These are phyloP conservation scores for Actenoides hombroni DNA, from an alignment of 2,113 vertebrate genomes.

Conservation along the genomic window DNA sequence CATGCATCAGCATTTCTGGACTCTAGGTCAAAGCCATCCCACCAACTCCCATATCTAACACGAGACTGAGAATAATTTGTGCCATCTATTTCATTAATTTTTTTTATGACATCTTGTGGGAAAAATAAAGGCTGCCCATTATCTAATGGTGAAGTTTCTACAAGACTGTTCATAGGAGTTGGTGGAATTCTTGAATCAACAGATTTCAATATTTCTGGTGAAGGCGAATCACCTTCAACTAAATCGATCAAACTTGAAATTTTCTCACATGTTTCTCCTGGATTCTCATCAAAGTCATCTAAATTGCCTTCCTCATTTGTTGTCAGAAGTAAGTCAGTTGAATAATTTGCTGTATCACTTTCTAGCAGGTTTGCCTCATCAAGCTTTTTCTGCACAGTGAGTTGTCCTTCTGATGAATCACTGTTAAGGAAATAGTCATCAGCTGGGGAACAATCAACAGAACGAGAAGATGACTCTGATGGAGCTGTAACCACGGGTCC, in stretches of 20 bases:
- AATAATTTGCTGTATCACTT: conserved; percentile 71
- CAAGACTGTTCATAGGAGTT: conserved; percentile 88
- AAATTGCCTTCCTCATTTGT: conserved; percentile 74
- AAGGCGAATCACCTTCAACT: conserved; percentile 61
- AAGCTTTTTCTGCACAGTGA: conserved; percentile 59
- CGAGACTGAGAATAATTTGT: conserved; percentile 74
- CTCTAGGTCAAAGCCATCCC: conserved; percentile 85
- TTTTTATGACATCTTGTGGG: conserved; percentile 81
- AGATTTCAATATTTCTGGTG: conserved; percentile 64
- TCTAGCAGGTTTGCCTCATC: conserved; percentile 39
- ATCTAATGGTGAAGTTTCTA: conserved; percentile 82
- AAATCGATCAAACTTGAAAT: conserved; percentile 55
- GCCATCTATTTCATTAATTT: conserved; percentile 76
- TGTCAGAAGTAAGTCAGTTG: conserved; percentile 55
- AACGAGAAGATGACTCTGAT: conserved; percentile 70
- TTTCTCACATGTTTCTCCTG: conserved; percentile 57
- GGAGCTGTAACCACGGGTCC: conserved; percentile 71
- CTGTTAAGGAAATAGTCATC: conserved; percentile 78
- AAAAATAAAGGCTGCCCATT: conserved; percentile 81
- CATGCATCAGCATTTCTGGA: conserved; percentile 74
- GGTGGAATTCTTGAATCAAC: conserved; percentile 81
- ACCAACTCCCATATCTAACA: conserved; percentile 79
- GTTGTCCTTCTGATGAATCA: conserved; percentile 72
- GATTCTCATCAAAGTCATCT: conserved; percentile 77
- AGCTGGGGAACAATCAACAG: conserved; percentile 75